Evolutionary conservation across 2,797 vertebrate species (phyloP).

Genomic region (Lepilemur ruficaudatus): DNA sequence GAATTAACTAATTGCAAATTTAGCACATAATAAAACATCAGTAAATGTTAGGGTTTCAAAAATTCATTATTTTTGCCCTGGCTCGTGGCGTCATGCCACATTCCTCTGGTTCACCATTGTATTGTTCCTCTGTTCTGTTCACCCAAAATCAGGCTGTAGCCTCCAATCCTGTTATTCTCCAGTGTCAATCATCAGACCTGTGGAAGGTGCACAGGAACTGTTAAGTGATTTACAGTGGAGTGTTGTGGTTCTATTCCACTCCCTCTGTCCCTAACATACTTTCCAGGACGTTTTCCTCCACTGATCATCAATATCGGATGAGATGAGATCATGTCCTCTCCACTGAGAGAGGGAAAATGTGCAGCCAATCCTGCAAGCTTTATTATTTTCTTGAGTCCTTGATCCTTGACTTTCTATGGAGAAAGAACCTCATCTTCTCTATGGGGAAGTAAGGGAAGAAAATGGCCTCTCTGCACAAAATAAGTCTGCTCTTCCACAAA

Average conservation of each 20-base stretch:
- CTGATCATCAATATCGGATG: neutral
- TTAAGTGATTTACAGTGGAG: neutral
- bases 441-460: neutral
- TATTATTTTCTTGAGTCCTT: neutral
- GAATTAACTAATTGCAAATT: neutral
- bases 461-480: neutral
- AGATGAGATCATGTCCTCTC: neutral
- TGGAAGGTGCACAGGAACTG: neutral
- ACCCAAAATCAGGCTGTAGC: neutral
- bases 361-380: neutral
- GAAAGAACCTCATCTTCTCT: neutral
- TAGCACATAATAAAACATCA: neutral
- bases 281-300: neutral
- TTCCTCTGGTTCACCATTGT: neutral
- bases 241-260: neutral
- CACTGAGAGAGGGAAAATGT: neutral
- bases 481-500: neutral
- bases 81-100: neutral
- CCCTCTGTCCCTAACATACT: neutral
- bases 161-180: neutral
- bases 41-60: neutral
- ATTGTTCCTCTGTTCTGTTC: neutral
- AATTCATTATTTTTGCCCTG: neutral
- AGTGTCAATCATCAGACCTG: neutral
- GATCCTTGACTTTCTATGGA: neutral